These are phyloP conservation scores for Sarcophaga rosellei DNA, from an alignment of 2,888 invertebrate genomes.

Conservation along the genomic window DNA sequence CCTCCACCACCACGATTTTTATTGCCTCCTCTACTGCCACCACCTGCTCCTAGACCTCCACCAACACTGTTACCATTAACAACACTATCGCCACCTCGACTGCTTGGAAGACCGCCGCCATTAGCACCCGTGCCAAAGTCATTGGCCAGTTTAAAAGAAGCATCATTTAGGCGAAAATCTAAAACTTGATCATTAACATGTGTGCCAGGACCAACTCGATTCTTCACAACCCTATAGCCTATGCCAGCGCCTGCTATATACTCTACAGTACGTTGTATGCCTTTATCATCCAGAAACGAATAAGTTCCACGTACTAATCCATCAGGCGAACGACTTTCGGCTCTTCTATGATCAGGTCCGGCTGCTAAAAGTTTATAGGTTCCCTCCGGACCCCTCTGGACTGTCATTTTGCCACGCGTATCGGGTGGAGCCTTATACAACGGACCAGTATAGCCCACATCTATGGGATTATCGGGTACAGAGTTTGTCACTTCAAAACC, in stretches of 20 bases:
- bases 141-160: slow-evolving; percentile 77
- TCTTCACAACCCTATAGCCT: slow-evolving; percentile 88
- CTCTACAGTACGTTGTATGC: slow-evolving; percentile 88
- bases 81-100: slow-evolving; percentile 18
- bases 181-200: slow-evolving; percentile 82
- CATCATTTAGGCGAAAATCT: slow-evolving; percentile 82
- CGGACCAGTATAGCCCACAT: slow-evolving; percentile 85
- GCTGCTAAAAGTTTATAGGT: slow-evolving; percentile 89
- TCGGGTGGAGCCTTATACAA: slow-evolving; percentile 85
- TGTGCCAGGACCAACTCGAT: slow-evolving; percentile 84
- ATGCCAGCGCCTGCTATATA: slow-evolving; percentile 90
- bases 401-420: slow-evolving; percentile 87
- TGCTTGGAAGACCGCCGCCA: slow-evolving; percentile 65
- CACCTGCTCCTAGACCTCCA: slow-evolving; percentile 31
- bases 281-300: slow-evolving; percentile 90
- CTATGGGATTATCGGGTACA: slow-evolving; percentile 84
- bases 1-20: slow-evolving; percentile 15
- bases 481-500: slow-evolving; percentile 90
- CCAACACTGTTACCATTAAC: slow-evolving; percentile 42
- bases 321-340: slow-evolving; percentile 87
- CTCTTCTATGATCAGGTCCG: slow-evolving; percentile 89
- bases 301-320: slow-evolving; percentile 89
- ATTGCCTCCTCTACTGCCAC: slow-evolving; percentile 33
- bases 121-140: slow-evolving; percentile 77
- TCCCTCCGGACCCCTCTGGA: slow-evolving; percentile 87